Conservation (phyloP, 2,797 vertebrate species). For the Leucoraja ocellata region DNA sequence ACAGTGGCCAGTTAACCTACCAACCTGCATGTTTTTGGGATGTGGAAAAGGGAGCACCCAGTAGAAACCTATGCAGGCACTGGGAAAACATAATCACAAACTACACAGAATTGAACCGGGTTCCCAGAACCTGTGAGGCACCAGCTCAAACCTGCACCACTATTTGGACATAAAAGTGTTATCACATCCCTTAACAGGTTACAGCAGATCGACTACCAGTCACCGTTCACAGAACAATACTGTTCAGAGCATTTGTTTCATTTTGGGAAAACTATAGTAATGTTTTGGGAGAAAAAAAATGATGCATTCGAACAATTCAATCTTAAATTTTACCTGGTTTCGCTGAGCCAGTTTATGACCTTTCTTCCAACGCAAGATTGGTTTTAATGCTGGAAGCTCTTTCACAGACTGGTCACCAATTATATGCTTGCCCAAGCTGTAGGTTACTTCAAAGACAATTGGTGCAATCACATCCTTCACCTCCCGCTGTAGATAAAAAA, state of each 20-base stretch:
- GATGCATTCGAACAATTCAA: not conserved
- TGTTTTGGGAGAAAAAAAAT: not conserved
- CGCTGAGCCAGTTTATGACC: constrained; percentile 79
- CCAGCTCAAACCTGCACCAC: no score
- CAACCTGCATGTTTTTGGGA: no score
- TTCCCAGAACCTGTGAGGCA: no score
- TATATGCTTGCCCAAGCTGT: constrained; percentile 72
- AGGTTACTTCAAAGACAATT: constrained; percentile 81
- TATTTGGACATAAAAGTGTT: not conserved
- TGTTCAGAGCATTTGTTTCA: not conserved
- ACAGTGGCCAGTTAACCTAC: no score
- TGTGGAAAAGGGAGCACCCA: no score
- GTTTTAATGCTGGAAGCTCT: constrained; percentile 74
- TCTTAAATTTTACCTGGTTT: constrained; percentile 75
- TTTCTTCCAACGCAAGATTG: constrained; percentile 87
- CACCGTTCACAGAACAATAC: no score
- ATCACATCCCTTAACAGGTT: not conserved
- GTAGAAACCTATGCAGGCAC: no score
- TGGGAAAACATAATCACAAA: no score
- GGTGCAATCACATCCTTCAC: constrained; percentile 89
- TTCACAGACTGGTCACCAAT: constrained; percentile 56
- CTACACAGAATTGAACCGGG: no score
- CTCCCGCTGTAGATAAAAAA: constrained; percentile 67
- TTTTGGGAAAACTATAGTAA: not conserved
- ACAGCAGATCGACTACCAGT: not conserved